phyloP scores from a whole-genome alignment of 2,888 invertebrate species.

The Andrena marginata region DNA sequence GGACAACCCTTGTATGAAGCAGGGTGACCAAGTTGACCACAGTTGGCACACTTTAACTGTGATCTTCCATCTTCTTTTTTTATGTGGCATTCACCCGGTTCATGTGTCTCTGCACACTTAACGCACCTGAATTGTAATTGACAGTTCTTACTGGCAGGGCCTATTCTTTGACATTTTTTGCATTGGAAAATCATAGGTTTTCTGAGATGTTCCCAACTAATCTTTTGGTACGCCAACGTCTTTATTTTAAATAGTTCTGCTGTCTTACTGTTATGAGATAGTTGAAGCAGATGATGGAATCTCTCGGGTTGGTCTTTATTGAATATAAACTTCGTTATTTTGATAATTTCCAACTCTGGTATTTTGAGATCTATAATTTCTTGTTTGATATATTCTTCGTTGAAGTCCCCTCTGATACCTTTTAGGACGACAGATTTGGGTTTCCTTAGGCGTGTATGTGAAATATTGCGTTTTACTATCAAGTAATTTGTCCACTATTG shows the following conservation, averaged over 20 bases:
- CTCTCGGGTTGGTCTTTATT: not conserved
- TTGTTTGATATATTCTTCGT: not conserved
- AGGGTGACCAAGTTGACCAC: not conserved
- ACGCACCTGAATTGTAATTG: not conserved
- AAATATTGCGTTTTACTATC: too few species aligned
- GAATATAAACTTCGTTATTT: not conserved
- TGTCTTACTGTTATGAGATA: not conserved
- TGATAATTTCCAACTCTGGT: not conserved
- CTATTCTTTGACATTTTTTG: constrained; percentile 5
- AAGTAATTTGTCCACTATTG: not conserved
- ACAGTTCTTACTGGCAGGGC: not conserved
- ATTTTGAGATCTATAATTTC: not conserved
- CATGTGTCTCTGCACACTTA: not conserved
- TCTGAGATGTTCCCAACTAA: not conserved
- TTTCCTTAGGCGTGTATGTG: not conserved
- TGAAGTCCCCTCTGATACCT: not conserved
- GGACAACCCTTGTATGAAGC: not conserved
- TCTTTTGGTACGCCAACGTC: not conserved
- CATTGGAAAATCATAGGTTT: not conserved
- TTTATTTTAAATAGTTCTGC: not conserved
- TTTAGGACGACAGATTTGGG: constrained; percentile 4
- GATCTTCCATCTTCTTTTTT: not conserved
- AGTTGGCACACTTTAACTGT: not conserved
- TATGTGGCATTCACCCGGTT: not conserved
- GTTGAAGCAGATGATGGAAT: not conserved